A percentile compares a stretch with the other conserved stretches of the same genome.
These are phyloP conservation scores for Sinocyclocheilus grahami DNA, from an alignment of 2,113 vertebrate genomes.

Conservation along the genomic window DNA sequence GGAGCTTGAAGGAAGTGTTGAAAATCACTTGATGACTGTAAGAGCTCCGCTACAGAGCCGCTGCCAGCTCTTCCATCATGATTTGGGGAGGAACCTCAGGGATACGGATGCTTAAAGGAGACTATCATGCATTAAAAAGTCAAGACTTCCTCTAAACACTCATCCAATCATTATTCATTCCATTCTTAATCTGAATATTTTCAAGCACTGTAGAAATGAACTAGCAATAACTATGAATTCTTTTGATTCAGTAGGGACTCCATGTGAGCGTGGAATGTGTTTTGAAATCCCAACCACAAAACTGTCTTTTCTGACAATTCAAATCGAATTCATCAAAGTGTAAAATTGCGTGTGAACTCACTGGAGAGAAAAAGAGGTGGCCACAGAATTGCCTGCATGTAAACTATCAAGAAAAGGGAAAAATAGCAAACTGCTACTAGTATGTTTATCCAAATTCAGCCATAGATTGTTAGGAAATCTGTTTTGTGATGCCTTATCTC, in stretches of 20 bases:
- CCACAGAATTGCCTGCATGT: background rate
- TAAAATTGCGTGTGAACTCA: background rate
- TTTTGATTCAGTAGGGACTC: background rate
- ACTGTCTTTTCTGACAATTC: constrained; percentile 7
- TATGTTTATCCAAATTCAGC: background rate
- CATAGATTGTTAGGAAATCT: constrained; percentile 11
- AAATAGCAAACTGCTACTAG: constrained; percentile 4
- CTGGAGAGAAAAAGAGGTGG: background rate
- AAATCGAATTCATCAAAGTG: constrained; percentile 11
- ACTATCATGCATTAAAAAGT: background rate
- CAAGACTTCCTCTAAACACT: constrained; percentile 8
- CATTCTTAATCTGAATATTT: background rate
- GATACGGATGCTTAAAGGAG: constrained; percentile 3
- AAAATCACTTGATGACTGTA: constrained; percentile 46
- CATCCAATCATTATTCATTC: background rate
- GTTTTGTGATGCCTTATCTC: constrained; percentile 55
- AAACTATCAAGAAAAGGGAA: background rate
- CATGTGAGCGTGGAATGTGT: background rate
- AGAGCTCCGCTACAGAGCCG: constrained; percentile 23
- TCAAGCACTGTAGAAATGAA: background rate
- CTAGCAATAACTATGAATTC: background rate
- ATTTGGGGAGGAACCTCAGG: background rate
- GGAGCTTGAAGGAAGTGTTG: constrained; percentile 45
- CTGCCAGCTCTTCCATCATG: constrained; percentile 19
- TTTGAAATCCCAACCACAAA: background rate